Conservation (phyloP, 2,888 invertebrate genomes). For the Cordilura impudica region DNA sequence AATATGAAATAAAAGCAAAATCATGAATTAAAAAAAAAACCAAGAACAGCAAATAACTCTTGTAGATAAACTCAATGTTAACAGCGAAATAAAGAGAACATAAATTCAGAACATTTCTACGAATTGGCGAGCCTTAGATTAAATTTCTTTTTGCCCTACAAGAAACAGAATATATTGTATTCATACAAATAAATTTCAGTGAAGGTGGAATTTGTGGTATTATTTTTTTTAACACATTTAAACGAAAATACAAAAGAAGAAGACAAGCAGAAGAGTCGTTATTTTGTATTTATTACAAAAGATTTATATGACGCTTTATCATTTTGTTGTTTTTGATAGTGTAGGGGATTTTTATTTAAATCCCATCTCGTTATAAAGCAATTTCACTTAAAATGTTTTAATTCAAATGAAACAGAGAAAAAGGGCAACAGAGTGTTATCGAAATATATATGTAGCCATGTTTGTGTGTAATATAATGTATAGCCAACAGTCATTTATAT, state of each 20-base stretch:
- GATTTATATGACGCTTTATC: slow-evolving; percentile 18
- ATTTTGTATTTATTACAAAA: neutral
- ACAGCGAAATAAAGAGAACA: neutral
- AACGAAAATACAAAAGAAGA: neutral
- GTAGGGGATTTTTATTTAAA: neutral
- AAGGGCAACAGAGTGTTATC: neutral
- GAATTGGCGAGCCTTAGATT: slow-evolving; percentile 7
- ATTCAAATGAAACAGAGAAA: neutral
- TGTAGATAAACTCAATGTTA: slow-evolving; percentile 21
- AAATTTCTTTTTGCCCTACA: neutral
- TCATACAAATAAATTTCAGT: neutral
- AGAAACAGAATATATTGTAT: neutral
- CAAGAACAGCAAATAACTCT: slow-evolving; percentile 14
- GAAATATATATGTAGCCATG: too few species aligned
- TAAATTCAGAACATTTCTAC: neutral
- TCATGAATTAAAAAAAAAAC: slow-evolving; percentile 24
- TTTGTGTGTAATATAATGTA: too few species aligned
- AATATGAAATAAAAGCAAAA: slow-evolving; percentile 54
- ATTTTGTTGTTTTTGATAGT: slow-evolving; percentile 10
- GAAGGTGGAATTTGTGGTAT: slow-evolving; percentile 5
- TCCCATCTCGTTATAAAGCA: neutral
- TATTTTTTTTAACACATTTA: neutral
- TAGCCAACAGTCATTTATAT: too few species aligned
- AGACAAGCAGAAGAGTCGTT: neutral
- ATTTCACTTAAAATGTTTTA: neutral